Evolutionary conservation across 2,113 vertebrate genomes (phyloP), one percentile per base, ranked within the genome.

Genomic region (Hoplias malabaricus): DNA sequence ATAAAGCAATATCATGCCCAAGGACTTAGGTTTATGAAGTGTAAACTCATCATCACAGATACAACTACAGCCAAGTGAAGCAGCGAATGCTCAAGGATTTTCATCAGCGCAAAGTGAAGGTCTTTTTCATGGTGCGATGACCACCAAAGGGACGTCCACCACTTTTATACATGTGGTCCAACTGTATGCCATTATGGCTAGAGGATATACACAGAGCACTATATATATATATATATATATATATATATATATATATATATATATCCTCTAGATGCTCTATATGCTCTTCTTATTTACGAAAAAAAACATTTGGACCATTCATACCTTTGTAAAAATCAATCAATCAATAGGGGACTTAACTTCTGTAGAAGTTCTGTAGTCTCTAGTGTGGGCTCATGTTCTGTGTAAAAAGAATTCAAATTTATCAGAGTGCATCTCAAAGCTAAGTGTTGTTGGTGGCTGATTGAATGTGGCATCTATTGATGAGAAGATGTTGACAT

Each of bases 11-110:
- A 56, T 40, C 21, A 56, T 10, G 40, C 57, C 21, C 33, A 59
- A 38, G 34, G 71, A 69, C 54, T 42, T 43, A 48, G 27, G 38
- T 78, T 74, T 74, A 74, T 62, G 43, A 74, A 74, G 33, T 78
- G 69, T 82, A 73, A 59, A 42, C 68, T 74, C 70, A 73, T 77
- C n/a, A 68, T 78, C 68, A 61, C 33, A n/a, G 23, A 81, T 23
- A 46, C 74, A 62, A 25, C 34, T 5, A 27, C 19, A 42, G 21
- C 38, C 11, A 54, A 73, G 56, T 23, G 19, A 74, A 78, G 23
- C 75, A 53, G 75, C 16, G 9, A 40, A 25, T 54, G 61, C 66
- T 65, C 38, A n/a, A 78, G 65, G 69, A 12, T 74, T 74, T 31
- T 73, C 74, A 53, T 53, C 62, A 66, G 27, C 62, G 59, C 25